Evolutionary conservation across 2,797 vertebrate species (phyloP).

Genomic region (Pagetopsis macropterus): DNA sequence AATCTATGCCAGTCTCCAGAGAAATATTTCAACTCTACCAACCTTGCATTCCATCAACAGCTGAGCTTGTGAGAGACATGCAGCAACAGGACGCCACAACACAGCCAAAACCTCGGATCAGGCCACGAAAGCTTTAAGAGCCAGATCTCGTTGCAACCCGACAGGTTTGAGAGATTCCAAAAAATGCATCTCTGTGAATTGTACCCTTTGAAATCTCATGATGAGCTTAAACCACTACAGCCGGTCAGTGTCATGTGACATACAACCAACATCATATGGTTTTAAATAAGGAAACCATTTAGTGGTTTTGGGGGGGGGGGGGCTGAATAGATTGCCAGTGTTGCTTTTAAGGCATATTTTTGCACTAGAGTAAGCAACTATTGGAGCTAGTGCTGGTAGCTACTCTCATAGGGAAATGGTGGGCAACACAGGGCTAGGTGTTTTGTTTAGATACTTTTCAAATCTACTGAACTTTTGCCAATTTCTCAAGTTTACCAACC

Average conservation of each 20-base stretch:
- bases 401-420: too few relatives aligned
- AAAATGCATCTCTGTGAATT: constrained; percentile 45
- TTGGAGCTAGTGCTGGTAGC: too few relatives aligned
- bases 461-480: too few relatives aligned
- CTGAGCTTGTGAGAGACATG: constrained; percentile 72
- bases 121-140: constrained; percentile 46
- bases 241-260: constrained; percentile 6
- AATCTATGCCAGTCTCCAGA: constrained; percentile 39
- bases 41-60: constrained; percentile 75
- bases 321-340: too few relatives aligned
- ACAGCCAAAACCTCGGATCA: constrained; percentile 39
- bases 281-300: background rate
- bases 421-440: too few relatives aligned
- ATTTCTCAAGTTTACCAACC: too few relatives aligned
- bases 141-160: constrained; percentile 65
- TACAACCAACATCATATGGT: constrained; percentile 13
- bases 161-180: constrained; percentile 47
- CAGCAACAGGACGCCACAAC: constrained; percentile 65
- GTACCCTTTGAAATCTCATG: constrained; percentile 35
- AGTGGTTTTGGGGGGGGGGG: background rate
- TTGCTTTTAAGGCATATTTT: too few relatives aligned
- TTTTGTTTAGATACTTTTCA: too few relatives aligned
- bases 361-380: too few relatives aligned
- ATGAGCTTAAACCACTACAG: constrained; percentile 32
- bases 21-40: constrained; percentile 50